Evolutionary conservation across 2,888 invertebrate species (phyloP).

Genomic region (Amphiduros pacificus): DNA sequence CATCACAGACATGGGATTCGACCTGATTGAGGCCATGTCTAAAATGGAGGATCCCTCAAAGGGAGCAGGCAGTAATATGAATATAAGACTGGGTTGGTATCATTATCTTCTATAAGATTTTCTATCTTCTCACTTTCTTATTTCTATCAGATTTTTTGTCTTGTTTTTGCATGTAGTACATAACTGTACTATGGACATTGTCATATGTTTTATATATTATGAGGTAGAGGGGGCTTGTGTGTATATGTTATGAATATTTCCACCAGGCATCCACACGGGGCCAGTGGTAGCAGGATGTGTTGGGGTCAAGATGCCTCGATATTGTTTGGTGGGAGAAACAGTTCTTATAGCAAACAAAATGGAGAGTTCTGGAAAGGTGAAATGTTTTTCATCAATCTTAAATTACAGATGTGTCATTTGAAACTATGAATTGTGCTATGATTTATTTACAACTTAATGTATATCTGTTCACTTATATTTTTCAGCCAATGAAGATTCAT

Average conservation of each 20-base stretch:
- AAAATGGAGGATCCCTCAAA: conserved; percentile 80
- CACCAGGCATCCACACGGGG: conserved; percentile 21
- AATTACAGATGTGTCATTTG: too few species aligned
- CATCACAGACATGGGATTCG: conserved; percentile 78
- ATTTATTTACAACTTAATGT: not conserved
- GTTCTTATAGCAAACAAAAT: conserved; percentile 16
- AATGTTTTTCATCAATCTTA: too few species aligned
- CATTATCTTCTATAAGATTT: not conserved
- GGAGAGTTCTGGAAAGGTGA: conserved; percentile 17
- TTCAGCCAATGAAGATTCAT: conserved; percentile 83
- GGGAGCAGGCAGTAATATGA: conserved; percentile 67
- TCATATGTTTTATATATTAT: too few species aligned
- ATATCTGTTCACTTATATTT: conserved; percentile 8
- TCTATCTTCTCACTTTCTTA: too few species aligned
- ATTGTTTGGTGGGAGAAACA: conserved; percentile 18
- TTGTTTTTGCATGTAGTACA: too few species aligned
- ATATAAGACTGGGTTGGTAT: conserved; percentile 58
- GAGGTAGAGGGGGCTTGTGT: too few species aligned
- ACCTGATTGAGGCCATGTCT: conserved; percentile 91
- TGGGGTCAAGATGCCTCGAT: conserved; percentile 20
- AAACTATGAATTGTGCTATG: not conserved
- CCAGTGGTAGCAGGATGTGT: conserved; percentile 20
- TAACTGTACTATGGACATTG: too few species aligned
- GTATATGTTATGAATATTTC: not conserved
- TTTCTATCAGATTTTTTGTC: too few species aligned